A percentile compares a stretch with the other conserved stretches of the same genome.
phyloP scores from a whole-genome alignment of 2,888 invertebrate genomes.

The Archaeoteleia sp. region DNA sequence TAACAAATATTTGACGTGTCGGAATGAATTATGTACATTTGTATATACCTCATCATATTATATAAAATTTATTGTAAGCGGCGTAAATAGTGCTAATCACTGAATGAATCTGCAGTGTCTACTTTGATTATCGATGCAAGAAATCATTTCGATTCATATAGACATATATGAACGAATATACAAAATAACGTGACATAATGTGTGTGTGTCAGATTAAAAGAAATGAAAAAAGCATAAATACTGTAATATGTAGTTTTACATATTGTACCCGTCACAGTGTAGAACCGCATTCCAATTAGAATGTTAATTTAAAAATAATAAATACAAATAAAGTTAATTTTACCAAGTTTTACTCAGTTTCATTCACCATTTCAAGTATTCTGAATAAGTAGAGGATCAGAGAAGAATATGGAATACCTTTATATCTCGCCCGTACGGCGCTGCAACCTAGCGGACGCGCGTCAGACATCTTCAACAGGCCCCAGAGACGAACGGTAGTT shows the following conservation, averaged over 20 bases:
- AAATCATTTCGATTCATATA: slow-evolving; percentile 28
- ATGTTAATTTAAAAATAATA: slow-evolving; percentile 68
- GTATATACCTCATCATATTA: slow-evolving; percentile 40
- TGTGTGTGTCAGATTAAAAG: slow-evolving; percentile 19
- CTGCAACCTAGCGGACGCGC: too few species aligned
- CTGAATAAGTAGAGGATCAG: too few species aligned
- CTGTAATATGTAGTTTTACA: slow-evolving; percentile 73
- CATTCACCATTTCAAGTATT: slow-evolving; percentile 23
- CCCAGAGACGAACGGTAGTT: too few species aligned
- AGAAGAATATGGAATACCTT: too few species aligned
- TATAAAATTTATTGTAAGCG: slow-evolving; percentile 34
- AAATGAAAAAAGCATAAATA: slow-evolving; percentile 63
- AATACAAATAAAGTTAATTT: slow-evolving; percentile 68
- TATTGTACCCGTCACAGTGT: slow-evolving; percentile 73
- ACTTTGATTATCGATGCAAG: slow-evolving; percentile 37
- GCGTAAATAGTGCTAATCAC: slow-evolving; percentile 39
- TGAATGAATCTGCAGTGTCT: slow-evolving; percentile 39
- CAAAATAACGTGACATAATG: slow-evolving; percentile 17
- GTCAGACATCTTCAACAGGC: too few species aligned
- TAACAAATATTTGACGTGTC: background rate
- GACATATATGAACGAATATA: slow-evolving; percentile 16
- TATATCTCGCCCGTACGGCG: too few species aligned
- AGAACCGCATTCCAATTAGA: slow-evolving; percentile 74
- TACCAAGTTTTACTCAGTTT: slow-evolving; percentile 58
- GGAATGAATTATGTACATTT: slow-evolving; percentile 37